Evolutionary conservation across 2,113 vertebrate species (phyloP).

Genomic region (Gymnobelideus leadbeateri): DNA sequence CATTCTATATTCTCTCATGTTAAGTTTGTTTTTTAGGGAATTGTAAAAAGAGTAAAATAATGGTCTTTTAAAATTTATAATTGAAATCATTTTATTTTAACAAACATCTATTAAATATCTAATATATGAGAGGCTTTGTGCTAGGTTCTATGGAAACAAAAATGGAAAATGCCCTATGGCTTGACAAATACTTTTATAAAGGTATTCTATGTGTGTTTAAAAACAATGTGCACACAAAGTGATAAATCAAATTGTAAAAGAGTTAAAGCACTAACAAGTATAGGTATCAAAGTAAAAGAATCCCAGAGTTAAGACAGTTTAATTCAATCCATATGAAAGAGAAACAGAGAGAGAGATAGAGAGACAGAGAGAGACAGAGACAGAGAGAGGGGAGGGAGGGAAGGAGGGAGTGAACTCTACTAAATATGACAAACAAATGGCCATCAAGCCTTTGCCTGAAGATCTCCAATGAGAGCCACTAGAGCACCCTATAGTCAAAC

Average conservation of each 20-base stretch:
- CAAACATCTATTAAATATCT: background rate
- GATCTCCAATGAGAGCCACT: background rate
- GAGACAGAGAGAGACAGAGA: no score
- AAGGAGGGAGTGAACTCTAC: no score
- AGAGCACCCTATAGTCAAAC: background rate
- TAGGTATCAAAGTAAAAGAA: background rate
- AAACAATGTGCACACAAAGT: background rate
- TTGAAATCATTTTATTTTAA: background rate
- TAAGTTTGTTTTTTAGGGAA: background rate
- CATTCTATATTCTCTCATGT: constrained; percentile 14
- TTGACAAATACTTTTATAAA: background rate
- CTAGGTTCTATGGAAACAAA: background rate
- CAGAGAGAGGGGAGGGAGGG: no score
- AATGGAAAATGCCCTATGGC: background rate
- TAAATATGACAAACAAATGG: no score
- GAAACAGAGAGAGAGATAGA: no score
- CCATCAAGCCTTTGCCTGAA: background rate
- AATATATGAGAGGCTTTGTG: background rate
- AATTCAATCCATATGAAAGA: background rate
- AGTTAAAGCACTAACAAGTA: background rate
- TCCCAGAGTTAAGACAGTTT: background rate
- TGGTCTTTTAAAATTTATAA: background rate
- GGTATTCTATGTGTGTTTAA: background rate
- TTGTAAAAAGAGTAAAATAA: background rate
- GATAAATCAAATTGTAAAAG: background rate